Conservation (phyloP, 2,888 invertebrate species). For the Sarcophaga carnaria region DNA sequence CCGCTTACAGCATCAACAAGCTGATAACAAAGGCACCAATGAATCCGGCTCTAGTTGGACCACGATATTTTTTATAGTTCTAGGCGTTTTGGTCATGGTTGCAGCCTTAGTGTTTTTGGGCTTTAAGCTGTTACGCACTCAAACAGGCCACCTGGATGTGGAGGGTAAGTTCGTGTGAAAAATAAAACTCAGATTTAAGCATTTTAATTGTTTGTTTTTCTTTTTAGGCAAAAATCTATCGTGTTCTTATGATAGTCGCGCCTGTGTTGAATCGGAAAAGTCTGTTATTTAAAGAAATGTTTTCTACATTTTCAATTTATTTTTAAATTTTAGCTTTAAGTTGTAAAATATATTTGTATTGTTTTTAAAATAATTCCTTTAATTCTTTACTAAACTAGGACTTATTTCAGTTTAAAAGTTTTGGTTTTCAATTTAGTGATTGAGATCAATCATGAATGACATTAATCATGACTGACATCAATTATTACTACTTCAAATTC, state of each 20-base stretch:
- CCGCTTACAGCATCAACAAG: not conserved
- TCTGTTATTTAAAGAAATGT: constrained; percentile 17
- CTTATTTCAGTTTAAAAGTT: too few species aligned
- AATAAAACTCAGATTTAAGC: not conserved
- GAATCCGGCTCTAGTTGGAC: not conserved
- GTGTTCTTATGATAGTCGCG: constrained; percentile 55
- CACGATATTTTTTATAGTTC: constrained; percentile 30
- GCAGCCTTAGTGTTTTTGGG: constrained; percentile 42
- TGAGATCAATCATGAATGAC: too few species aligned
- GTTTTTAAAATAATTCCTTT: not conserved
- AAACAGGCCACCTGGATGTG: constrained; percentile 56
- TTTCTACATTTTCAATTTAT: not conserved
- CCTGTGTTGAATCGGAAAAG: constrained; percentile 31
- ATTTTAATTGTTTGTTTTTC: constrained; percentile 12
- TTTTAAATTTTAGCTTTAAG: not conserved
- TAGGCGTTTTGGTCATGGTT: constrained; percentile 48
- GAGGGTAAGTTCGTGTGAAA: constrained; percentile 51
- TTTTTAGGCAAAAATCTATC: constrained; percentile 58
- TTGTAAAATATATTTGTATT: not conserved
- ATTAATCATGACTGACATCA: not conserved
- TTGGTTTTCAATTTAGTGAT: too few species aligned
- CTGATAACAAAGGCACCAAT: not conserved
- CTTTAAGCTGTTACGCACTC: constrained; percentile 23
- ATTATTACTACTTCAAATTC: not conserved
- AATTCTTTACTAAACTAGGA: not conserved